phyloP scores from a whole-genome alignment of 2,113 vertebrate genomes.

The Ancistrus triradiatus region DNA sequence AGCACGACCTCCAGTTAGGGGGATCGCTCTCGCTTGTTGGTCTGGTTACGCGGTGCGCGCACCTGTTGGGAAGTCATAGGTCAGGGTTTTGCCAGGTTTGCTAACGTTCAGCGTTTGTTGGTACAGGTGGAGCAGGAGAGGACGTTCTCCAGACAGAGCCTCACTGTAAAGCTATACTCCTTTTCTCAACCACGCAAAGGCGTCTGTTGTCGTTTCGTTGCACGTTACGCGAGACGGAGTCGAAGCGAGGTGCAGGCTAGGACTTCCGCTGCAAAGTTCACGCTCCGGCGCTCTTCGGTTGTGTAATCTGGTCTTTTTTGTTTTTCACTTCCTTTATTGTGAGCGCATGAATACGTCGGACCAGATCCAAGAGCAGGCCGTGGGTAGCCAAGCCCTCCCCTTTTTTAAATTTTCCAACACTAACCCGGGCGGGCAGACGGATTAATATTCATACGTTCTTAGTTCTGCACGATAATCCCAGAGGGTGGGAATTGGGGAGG shows the following conservation, averaged over 20 bases:
- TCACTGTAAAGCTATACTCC: background rate
- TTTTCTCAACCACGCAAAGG: background rate
- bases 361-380: background rate
- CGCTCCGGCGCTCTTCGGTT: background rate
- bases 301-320: conserved; percentile 5
- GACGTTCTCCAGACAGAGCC: background rate
- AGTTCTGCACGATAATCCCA: conserved; percentile 20
- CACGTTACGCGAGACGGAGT: too few species aligned
- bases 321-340: conserved; percentile 11
- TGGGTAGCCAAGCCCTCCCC: background rate
- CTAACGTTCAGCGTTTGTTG: background rate
- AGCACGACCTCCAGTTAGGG: background rate
- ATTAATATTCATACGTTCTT: conserved; percentile 35
- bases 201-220: too few species aligned
- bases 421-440: background rate
- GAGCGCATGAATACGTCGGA: background rate
- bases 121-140: conserved; percentile 19
- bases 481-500: background rate
- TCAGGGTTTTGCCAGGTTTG: conserved; percentile 32
- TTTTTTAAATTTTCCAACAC: background rate
- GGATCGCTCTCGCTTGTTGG: conserved; percentile 14
- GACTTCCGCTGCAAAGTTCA: background rate
- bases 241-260: too few species aligned
- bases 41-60: conserved; percentile 27
- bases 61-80: conserved; percentile 46